Base-by-base conservation (phyloP, 2,113 vertebrate genomes). In the Recurvirostra avosetta region DNA sequence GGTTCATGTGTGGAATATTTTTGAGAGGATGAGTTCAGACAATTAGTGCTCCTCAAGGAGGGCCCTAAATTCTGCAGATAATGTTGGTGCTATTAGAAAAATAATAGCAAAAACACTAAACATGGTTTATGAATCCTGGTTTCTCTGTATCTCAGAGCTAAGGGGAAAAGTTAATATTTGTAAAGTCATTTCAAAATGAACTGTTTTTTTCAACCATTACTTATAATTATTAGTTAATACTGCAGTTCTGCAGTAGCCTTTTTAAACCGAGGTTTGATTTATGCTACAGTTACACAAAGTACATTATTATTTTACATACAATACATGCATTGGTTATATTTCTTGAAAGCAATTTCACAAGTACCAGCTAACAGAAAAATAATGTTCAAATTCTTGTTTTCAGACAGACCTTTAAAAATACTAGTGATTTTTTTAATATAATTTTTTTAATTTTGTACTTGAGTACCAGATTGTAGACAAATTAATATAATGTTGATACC, bases 21-120 rank as follows among this genome's bases (percentile, higher is more conserved):
- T 90, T 86, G 90, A 85, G 77, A 92, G 49, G 25, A 89, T 65
- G 34, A 91, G 19, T 94, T 91, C 65, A 82, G 66, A 65, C 45
- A 93, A 73, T 90, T 96, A 96, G 27, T 58, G 34, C 13, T 93
- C 21, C 56, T 95, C 53, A 79, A 87, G 81, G 66, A 94, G 27
- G n/a, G 61, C 27, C 77, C 26, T 92, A 90, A 56, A 91, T 94
- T 96, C 81, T 95, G 61, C 43, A 79, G 56, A 66, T 90, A 56
- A 75, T 47, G 36, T 84, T 72, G 21, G 3, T 49, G 11, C 70
- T 87, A 53, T 82, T 88, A 75, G 53, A 76, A 85, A 88, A 82
- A 56, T 63, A 68, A 53, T 32, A 78, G 25, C 68, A 30, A 72
- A 89, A 93, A 61, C 38, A 78, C 20, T 71, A 55, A 77, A 71